Evolutionary conservation across 1,140 invertebrate species (phyloP), one percentile per base, ranked within the genome.

Genomic region (Caenorhabditis inopinata): DNA sequence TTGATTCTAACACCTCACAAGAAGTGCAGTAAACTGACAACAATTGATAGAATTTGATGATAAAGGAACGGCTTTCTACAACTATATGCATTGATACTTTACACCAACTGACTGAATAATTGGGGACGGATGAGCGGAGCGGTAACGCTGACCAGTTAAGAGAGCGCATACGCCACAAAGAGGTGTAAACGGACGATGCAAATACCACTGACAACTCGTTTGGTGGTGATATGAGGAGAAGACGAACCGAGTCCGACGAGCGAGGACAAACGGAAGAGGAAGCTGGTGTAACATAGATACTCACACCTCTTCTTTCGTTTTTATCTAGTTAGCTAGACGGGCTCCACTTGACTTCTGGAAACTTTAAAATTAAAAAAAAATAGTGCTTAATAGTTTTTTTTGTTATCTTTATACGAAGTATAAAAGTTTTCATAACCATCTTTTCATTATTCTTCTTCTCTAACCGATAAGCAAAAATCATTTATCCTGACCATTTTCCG

Each of bases 201-300:
- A 38, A 32, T 29, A 68, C 58, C 58, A 68, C 58, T 68, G 58
- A 68, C 58, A 68, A 68, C 58, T 68, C 58, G 58, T 68, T 68
- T 68, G 58, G 58, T 68, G 58, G 58, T 68, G 32, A 38, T 35
- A 68, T 38, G 32, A 68, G n/a, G 58, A 68, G 58, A 21, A 68
- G 58, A 35, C n/a, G 51, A 29, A 58, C n/a, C n/a, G n/a, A n/a
- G n/a, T n/a, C n/a, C n/a, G n/a, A n/a, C n/a, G n/a, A n/a, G n/a
- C n/a, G 51, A 7, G 51, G 51, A 7, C 9, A 25, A 6, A 7
- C 25, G 51, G 18, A 42, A 29, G 48, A 38, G n/a, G 51, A 58
- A 25, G 38, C 58, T 38, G 58, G 58, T 68, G 58, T 68, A 68
- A 68, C 58, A 38, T 68, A 38, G 25, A 68, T 68, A 68, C 58